Percentiles rank a stretch among this genome's conserved stretches.
phyloP scores from a whole-genome alignment of 2,797 vertebrate species.

The Hylomyscus alleni region DNA sequence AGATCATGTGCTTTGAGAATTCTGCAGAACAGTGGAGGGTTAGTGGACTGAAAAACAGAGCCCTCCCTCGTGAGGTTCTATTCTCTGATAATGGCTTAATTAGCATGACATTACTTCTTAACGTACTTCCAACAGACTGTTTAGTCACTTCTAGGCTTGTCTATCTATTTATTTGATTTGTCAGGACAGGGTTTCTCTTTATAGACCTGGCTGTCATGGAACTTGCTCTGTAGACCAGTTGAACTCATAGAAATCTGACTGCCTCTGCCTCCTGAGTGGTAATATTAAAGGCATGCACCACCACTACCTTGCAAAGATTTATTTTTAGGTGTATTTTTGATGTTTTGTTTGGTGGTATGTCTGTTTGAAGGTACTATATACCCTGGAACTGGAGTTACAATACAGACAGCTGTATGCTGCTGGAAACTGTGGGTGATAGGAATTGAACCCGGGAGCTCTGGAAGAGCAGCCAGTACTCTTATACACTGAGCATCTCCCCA shows the following conservation, averaged over 20 bases:
- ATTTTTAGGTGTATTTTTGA: not conserved
- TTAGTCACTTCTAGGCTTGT: not conserved
- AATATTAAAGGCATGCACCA: not conserved
- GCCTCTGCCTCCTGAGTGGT: no score
- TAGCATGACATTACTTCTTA: not conserved
- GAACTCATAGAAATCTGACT: not conserved
- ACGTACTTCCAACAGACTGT: slow-evolving; percentile 47
- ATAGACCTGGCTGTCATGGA: not conserved
- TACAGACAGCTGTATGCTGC: no score
- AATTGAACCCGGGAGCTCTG: not conserved
- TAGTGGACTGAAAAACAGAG: slow-evolving; percentile 21
- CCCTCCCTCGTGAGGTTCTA: not conserved
- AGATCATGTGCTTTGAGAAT: not conserved
- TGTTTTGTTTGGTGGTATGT: not conserved
- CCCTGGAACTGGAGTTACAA: not conserved
- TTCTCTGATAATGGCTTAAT: slow-evolving; percentile 32
- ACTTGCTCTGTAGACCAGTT: not conserved
- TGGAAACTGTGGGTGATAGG: not conserved
- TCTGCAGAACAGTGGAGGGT: not conserved
- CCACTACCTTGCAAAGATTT: not conserved
- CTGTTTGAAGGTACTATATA: not conserved
- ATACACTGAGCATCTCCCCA: not conserved
- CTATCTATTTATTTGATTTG: not conserved
- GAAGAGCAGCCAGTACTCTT: not conserved
- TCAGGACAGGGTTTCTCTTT: not conserved